phyloP scores from a whole-genome alignment of 2,113 vertebrate genomes.

The Larimichthys crocea region DNA sequence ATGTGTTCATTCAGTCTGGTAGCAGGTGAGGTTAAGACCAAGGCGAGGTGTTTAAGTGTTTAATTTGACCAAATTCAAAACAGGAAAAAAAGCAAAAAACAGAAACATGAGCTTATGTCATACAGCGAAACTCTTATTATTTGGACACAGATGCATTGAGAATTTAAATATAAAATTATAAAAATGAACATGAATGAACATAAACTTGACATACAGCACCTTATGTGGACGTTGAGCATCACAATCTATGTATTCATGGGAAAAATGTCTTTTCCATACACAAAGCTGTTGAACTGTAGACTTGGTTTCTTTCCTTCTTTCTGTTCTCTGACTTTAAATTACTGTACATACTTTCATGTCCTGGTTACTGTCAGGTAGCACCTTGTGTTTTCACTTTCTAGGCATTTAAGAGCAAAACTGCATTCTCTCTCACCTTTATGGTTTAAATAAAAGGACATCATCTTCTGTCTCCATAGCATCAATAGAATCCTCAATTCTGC shows the following conservation, averaged over 20 bases:
- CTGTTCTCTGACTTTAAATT: constrained; percentile 45
- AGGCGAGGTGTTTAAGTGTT: constrained; percentile 24
- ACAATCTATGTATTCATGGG: neutral
- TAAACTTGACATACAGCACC: neutral
- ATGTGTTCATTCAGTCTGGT: constrained; percentile 18
- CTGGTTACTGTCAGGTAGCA: constrained; percentile 50
- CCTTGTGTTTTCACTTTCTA: constrained; percentile 54
- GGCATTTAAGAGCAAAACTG: constrained; percentile 47
- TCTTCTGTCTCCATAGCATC: constrained; percentile 9
- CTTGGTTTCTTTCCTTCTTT: constrained; percentile 52
- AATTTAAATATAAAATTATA: too few relatives aligned
- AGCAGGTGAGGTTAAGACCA: constrained; percentile 6
- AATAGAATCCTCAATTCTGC: neutral
- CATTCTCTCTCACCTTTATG: neutral
- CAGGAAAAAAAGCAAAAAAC: neutral
- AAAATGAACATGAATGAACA: neutral
- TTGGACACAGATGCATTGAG: neutral
- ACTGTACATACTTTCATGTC: constrained; percentile 51
- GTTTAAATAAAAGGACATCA: constrained; percentile 8
- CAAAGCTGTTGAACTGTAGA: neutral
- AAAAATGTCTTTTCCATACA: constrained; percentile 1
- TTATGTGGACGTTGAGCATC: neutral
- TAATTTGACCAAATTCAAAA: constrained; percentile 24
- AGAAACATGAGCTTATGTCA: neutral
- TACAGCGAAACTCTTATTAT: neutral